phyloP scores from a whole-genome alignment of 2,888 invertebrate species.

The Melitaea athalia region DNA sequence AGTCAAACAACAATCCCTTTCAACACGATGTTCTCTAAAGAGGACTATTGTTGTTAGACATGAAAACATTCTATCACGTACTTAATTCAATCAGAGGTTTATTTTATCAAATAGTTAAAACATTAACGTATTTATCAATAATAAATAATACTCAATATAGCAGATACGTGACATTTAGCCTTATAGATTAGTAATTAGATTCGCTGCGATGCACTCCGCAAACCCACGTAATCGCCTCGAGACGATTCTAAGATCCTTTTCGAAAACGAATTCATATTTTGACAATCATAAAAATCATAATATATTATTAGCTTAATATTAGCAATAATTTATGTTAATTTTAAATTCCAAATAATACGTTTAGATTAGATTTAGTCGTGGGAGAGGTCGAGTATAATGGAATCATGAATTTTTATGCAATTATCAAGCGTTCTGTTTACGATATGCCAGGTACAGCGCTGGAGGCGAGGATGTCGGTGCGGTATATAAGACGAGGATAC shows the following conservation, averaged over 20 bases:
- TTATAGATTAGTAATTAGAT: not conserved
- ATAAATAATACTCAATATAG: not conserved
- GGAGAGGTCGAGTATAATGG: conserved; percentile 15
- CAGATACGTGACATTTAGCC: conserved; percentile 1
- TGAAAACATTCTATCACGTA: not conserved
- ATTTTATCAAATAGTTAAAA: not conserved
- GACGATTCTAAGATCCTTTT: conserved; percentile 8
- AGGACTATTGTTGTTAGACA: not conserved
- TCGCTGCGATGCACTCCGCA: not conserved
- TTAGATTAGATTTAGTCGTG: conserved; percentile 9
- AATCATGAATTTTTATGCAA: conserved; percentile 30
- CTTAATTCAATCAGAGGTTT: not conserved
- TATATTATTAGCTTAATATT: not conserved
- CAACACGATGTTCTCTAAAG: not conserved
- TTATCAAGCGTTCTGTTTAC: conserved; percentile 25
- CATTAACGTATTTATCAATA: not conserved
- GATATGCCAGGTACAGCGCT: not conserved
- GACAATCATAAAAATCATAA: not conserved
- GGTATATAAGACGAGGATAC: conserved; percentile 54
- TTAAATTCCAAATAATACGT: conserved; percentile 18
- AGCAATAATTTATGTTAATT: conserved; percentile 22
- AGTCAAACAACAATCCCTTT: not conserved
- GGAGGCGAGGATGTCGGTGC: conserved; percentile 19
- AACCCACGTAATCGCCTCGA: conserved; percentile 16
- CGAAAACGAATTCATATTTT: conserved; percentile 5